Percentiles rank a stretch among this genome's conserved stretches.
These are phyloP conservation scores for Labeo rohita DNA, from an alignment of 2,113 vertebrate species.

Conservation along the genomic window DNA sequence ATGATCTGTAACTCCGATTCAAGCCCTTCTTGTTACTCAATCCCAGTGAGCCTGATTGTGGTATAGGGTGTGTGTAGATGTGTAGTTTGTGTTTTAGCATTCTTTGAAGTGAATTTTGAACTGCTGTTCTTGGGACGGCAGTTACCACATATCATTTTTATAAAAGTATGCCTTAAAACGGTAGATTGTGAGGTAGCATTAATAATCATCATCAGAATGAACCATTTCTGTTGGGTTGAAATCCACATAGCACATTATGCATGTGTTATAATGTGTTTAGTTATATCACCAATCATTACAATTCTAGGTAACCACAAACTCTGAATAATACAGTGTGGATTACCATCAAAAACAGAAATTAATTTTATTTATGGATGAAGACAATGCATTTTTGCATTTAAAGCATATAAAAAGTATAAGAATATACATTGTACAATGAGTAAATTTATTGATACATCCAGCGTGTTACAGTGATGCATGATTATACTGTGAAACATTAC, in stretches of 20 bases:
- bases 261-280: not conserved
- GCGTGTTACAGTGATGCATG: not conserved
- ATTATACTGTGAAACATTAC: conserved; percentile 13
- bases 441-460: not conserved
- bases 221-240: not conserved
- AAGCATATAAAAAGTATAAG: not conserved
- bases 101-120: not conserved
- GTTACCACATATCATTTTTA: not conserved
- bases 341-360: not conserved
- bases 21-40: not conserved
- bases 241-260: not conserved
- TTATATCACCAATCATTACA: not conserved
- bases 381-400: not conserved
- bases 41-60: not conserved
- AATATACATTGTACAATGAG: not conserved
- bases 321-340: not conserved
- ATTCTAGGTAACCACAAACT: not conserved
- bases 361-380: not conserved
- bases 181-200: not conserved
- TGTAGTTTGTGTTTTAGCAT: conserved; percentile 14
- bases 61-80: not conserved
- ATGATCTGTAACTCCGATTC: conserved; percentile 86
- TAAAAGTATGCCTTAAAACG: not conserved
- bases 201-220: not conserved
- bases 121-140: conserved; percentile 6